Conservation (phyloP, 1,140 invertebrate species). For the Drosophila punjabiensis region DNA sequence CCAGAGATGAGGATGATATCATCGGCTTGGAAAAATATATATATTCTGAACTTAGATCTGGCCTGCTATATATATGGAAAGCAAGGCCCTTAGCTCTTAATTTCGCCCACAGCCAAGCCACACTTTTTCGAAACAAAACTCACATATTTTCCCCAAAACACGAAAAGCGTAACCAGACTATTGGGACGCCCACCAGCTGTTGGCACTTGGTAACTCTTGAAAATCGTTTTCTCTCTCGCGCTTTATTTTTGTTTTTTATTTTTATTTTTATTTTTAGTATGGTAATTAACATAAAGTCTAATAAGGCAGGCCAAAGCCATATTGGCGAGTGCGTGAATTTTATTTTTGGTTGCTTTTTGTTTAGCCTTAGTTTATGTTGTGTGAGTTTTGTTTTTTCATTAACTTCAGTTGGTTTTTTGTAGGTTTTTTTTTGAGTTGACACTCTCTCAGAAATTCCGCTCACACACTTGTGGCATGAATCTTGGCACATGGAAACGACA, state of each 20-base stretch:
- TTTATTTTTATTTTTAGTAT: constrained; percentile 67
- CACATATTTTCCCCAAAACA: constrained; percentile 31
- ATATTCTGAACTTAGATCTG: constrained; percentile 29
- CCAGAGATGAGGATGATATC: constrained; percentile 10
- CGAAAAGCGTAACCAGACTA: constrained; percentile 34
- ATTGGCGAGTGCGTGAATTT: constrained; percentile 55
- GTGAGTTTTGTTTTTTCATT: constrained; percentile 11
- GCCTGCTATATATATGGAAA: constrained; percentile 11
- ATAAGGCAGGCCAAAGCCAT: constrained; percentile 64
- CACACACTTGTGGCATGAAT: constrained; percentile 59
- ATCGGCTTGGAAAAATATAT: constrained; percentile 9
- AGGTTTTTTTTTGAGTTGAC: constrained; percentile 31
- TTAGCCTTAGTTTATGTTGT: constrained; percentile 12
- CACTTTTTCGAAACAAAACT: constrained; percentile 12
- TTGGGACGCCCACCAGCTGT: constrained; percentile 43
- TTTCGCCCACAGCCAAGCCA: constrained; percentile 29
- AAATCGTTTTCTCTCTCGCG: constrained; percentile 32
- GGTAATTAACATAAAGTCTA: constrained; percentile 78
- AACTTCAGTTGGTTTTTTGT: constrained; percentile 33
- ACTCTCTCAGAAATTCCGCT: constrained; percentile 66
- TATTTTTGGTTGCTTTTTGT: constrained; percentile 25
- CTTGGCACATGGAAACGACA: constrained; percentile 44
- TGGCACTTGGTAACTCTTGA: constrained; percentile 61
- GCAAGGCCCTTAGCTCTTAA: constrained; percentile 28
- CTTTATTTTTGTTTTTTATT: constrained; percentile 15